phyloP scores from a whole-genome alignment of 53 echinoderm and acorn worm species.

The Holothuria leucospilota region DNA sequence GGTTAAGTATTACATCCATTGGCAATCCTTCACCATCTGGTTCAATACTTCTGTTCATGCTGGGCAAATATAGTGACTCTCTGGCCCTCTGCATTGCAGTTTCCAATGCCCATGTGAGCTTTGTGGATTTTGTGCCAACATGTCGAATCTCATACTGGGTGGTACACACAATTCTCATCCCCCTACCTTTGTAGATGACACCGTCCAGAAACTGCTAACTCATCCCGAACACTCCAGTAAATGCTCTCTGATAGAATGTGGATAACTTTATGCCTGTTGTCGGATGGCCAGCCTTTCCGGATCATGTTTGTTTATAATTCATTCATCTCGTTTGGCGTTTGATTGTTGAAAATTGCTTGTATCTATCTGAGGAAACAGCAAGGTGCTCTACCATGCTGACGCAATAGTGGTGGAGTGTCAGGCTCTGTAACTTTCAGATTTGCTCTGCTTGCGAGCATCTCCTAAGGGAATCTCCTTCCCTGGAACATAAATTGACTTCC shows the following conservation, averaged over 20 bases:
- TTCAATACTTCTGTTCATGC: too few relatives aligned
- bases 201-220: slow-evolving; percentile 63
- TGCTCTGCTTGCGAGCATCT: slow-evolving; percentile 44
- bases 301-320: slow-evolving; percentile 60
- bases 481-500: slow-evolving; percentile 26
- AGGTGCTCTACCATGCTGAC: slow-evolving; percentile 68
- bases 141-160: too few relatives aligned
- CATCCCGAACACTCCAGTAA: slow-evolving; percentile 67
- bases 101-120: too few relatives aligned
- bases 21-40: too few relatives aligned
- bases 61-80: too few relatives aligned
- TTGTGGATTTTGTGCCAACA: too few relatives aligned
- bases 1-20: too few relatives aligned
- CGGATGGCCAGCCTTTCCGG: slow-evolving; percentile 74
- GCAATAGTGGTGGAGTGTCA: slow-evolving; percentile 32
- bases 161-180: too few relatives aligned
- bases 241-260: slow-evolving; percentile 55
- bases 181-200: too few relatives aligned
- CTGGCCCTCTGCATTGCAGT: too few relatives aligned
- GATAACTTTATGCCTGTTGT: slow-evolving; percentile 62
- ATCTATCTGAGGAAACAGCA: slow-evolving; percentile 26
- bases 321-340: slow-evolving; percentile 61
- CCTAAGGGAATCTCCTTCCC: slow-evolving; percentile 40
- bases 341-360: slow-evolving; percentile 49
- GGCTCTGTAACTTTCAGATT: slow-evolving; percentile 46